Conservation (phyloP, 2,888 invertebrate species). For the Chrysodeixis includens region DNA sequence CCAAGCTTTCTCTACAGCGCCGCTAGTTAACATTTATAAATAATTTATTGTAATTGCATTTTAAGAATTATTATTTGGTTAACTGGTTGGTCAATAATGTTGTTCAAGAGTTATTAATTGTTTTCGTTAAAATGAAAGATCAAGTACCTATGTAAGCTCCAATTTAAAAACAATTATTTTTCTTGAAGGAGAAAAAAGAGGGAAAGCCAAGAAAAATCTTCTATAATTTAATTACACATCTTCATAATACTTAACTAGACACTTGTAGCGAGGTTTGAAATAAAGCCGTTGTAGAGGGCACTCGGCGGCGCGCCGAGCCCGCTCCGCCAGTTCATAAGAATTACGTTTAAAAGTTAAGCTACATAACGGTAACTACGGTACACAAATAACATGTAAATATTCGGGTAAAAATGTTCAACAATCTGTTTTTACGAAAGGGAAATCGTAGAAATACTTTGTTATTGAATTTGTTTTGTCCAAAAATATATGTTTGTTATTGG, state of each 20-base stretch:
- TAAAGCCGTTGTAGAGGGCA: too few relatives aligned
- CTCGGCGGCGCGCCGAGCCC: neutral
- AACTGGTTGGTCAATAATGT: too few relatives aligned
- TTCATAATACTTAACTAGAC: slow-evolving; percentile 1
- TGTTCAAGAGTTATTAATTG: too few relatives aligned
- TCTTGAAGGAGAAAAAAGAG: too few relatives aligned
- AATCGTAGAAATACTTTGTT: neutral
- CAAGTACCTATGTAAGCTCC: too few relatives aligned
- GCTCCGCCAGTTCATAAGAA: neutral
- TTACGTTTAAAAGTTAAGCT: slow-evolving; percentile 4
- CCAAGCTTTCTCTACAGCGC: slow-evolving; percentile 54
- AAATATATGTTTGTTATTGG: neutral
- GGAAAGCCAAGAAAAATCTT: too few relatives aligned
- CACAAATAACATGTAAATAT: neutral
- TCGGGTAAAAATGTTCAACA: slow-evolving; percentile 4
- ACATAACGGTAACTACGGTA: neutral
- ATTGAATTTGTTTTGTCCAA: neutral
- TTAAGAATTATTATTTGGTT: too few relatives aligned
- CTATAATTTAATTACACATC: slow-evolving; percentile 16
- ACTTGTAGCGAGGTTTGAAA: neutral
- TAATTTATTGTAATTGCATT: too few relatives aligned
- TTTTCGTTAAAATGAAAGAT: too few relatives aligned
- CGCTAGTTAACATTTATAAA: slow-evolving; percentile 50
- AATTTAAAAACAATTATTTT: too few relatives aligned
- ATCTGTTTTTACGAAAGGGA: slow-evolving; percentile 3